Evolutionary conservation across 2,888 invertebrate species (phyloP).

Genomic region (Himalopsyche anomala): DNA sequence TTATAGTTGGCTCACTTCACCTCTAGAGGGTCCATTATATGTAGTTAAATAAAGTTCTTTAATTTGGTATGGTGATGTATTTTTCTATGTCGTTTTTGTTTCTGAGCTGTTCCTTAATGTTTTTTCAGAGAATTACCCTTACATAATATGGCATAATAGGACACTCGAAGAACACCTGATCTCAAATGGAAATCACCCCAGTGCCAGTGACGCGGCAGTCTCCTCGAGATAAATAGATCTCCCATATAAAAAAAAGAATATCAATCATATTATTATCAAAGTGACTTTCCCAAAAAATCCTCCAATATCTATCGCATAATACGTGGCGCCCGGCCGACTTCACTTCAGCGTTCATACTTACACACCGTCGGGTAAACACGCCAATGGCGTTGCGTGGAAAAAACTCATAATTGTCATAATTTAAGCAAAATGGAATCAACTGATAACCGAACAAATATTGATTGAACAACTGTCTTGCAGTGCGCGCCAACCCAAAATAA

Average conservation of each 20-base stretch:
- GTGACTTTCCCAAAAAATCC: constrained; percentile 64
- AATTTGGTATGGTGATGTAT: too few species aligned
- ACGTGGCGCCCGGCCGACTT: constrained; percentile 49
- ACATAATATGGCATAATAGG: constrained; percentile 48
- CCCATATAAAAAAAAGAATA: constrained; percentile 62
- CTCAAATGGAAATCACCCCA: constrained; percentile 65
- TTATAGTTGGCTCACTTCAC: too few species aligned
- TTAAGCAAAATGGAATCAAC: too few species aligned
- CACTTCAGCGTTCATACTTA: constrained; percentile 46
- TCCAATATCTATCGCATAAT: constrained; percentile 64
- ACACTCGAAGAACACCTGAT: constrained; percentile 63
- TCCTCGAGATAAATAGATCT: constrained; percentile 64
- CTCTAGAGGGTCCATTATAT: too few species aligned
- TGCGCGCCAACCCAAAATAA: too few species aligned
- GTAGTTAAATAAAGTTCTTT: too few species aligned
- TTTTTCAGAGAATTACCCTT: constrained; percentile 34
- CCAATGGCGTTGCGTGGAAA: constrained; percentile 46
- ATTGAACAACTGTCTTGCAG: too few species aligned
- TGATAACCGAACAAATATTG: too few species aligned
- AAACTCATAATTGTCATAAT: neutral
- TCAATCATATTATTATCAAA: constrained; percentile 66
- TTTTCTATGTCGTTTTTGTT: neutral
- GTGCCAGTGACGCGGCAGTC: constrained; percentile 61
- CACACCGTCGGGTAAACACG: constrained; percentile 19
- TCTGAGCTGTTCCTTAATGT: neutral